Percentiles rank a stretch among this genome's conserved stretches.
Evolutionary conservation across 1,140 invertebrate species (phyloP).

Genomic region (Bombus consobrinus): DNA sequence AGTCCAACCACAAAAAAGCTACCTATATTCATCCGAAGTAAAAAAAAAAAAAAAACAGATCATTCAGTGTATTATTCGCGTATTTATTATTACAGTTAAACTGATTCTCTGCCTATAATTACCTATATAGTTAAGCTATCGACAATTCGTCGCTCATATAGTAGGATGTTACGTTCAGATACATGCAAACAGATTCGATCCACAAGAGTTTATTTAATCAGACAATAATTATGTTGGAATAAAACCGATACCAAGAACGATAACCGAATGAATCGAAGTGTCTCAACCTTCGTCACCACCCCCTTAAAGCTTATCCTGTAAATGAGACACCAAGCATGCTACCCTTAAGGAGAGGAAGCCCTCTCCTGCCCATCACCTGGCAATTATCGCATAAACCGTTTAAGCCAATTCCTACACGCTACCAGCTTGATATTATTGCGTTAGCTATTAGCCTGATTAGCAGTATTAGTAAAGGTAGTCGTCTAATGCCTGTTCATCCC

Average conservation of each 20-base stretch:
- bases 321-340: background rate
- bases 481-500: constrained; percentile 73
- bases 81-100: background rate
- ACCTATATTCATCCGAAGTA: background rate
- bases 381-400: constrained; percentile 71
- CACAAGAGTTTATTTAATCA: too few species aligned
- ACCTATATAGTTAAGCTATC: background rate
- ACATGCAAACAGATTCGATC: too few species aligned
- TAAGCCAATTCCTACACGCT: constrained; percentile 49
- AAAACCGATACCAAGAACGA: background rate
- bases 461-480: constrained; percentile 73
- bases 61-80: too few species aligned
- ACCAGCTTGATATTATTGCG: constrained; percentile 71
- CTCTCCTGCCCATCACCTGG: constrained; percentile 68
- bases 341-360: constrained; percentile 31
- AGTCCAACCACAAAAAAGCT: background rate
- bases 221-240: background rate
- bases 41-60: too few species aligned
- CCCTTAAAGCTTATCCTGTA: background rate
- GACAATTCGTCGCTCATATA: background rate
- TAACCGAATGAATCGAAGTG: background rate
- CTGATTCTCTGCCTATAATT: background rate
- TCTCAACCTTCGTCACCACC: background rate
- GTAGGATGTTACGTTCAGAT: too few species aligned
- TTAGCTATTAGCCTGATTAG: constrained; percentile 73